Percentiles rank a stretch among this genome's conserved stretches.
These are phyloP conservation scores for Isoperla grammatica DNA, from an alignment of 2,888 invertebrate species.

Conservation along the genomic window DNA sequence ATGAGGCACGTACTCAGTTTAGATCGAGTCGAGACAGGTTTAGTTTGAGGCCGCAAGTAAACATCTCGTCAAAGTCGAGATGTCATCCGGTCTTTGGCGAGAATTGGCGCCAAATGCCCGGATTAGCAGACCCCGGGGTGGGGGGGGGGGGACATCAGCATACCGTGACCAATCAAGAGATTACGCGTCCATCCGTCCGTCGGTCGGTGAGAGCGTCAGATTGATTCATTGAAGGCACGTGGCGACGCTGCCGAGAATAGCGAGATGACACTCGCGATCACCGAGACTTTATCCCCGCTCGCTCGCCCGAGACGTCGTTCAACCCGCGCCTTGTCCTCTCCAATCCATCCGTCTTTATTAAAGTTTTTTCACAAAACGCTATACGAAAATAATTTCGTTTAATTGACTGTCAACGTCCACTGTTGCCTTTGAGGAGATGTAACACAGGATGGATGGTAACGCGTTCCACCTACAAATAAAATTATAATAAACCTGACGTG, in stretches of 20 bases:
- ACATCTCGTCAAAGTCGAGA: not conserved
- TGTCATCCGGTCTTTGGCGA: not conserved
- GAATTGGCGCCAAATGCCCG: not conserved
- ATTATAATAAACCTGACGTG: conserved; percentile 11
- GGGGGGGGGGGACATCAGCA: not conserved
- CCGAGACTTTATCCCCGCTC: conserved; percentile 1
- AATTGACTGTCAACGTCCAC: conserved; percentile 16
- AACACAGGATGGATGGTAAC: not conserved
- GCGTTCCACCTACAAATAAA: conserved; percentile 8
- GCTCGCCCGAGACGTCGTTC: not conserved
- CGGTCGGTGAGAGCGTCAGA: conserved; percentile 18
- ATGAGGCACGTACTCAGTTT: no score
- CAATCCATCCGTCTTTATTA: conserved; percentile 24
- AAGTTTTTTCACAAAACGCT: conserved; percentile 4
- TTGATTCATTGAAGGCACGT: conserved; percentile 20
- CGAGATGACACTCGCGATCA: conserved; percentile 7
- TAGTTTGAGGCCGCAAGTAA: not conserved
- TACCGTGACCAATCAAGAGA: conserved; percentile 26
- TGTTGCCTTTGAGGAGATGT: conserved; percentile 13
- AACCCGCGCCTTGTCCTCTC: conserved; percentile 7
- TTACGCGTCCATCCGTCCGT: conserved; percentile 25
- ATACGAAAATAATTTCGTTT: conserved; percentile 12
- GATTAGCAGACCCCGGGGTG: not conserved
- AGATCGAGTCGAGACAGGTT: no score
- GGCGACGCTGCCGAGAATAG: conserved; percentile 17